Base-by-base conservation (phyloP, 92 coral and sea anemone species). In the Virgularia gustaviana region DNA sequence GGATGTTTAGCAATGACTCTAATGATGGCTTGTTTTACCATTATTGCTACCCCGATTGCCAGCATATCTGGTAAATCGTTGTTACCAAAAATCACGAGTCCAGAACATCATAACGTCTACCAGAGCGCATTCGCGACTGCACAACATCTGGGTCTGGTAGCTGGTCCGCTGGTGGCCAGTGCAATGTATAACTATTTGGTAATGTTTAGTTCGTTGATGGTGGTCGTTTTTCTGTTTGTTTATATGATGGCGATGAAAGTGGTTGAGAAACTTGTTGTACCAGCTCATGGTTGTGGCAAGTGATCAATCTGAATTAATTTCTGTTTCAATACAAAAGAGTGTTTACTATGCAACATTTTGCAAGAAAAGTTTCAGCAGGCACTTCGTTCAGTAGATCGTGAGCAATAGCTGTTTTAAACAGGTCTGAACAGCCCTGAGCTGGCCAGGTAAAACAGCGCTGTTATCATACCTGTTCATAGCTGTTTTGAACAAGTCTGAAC, bases 101-200 rank as follows among this genome's bases (percentile, higher is more conserved):
- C 37, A 18, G 75, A 68, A 34, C 49, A 43, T 0, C 75, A 68
- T 18, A 61, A 49, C n/a, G 49, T 68, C 35, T 68, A 68, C 24
- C 75, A 68, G 25, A 9, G 44, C 22, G 75, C 75, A 6, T 68
- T 68, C 36, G 61, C 75, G 10, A 68, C 75, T 1, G 53, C 75
- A 44, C 75, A 68, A 23, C 75, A 68, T 35, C 52, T 68, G 75
- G 75, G 75, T 5, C 55, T 68, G 61, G 61, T 68, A n/a, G 37
- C 57, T 19, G 75, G 75, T 16, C 61, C 75, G 49, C 37, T 68
- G 38, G 75, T 68, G 2, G 75, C 75, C 0, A 68, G 75, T n/a
- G 61, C 25, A 19, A 6, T 68, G 75, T 68, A 68, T 39, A 68
- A 53, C 11, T 39, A 68, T 34, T 55, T 68, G 20, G 27, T 49